A percentile compares a stretch with the other conserved stretches of the same genome.
Conservation (phyloP, 2,888 invertebrate species). For the Ormyrus rosae region DNA sequence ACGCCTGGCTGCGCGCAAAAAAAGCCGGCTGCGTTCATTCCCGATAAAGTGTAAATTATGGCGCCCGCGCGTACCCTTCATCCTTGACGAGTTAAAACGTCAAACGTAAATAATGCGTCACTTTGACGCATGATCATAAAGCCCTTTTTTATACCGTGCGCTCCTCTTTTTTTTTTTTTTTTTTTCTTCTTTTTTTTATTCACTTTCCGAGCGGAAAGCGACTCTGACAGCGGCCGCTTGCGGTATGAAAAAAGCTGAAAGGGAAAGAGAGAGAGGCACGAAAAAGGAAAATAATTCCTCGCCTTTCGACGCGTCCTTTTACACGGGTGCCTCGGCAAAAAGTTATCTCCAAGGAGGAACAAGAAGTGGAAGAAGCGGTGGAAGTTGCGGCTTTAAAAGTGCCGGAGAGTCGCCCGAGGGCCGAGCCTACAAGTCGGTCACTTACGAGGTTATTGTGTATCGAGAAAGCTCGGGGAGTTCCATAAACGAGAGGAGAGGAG, state of each 20-base stretch:
- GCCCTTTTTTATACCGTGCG: background rate
- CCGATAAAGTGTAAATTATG: conserved; percentile 66
- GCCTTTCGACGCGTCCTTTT: background rate
- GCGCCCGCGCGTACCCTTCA: conserved; percentile 55
- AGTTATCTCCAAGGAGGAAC: background rate
- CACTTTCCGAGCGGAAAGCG: background rate
- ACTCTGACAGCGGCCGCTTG: too few relatives aligned
- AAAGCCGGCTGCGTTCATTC: conserved; percentile 48
- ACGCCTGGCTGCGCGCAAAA: conserved; percentile 33
- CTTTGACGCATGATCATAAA: conserved; percentile 24
- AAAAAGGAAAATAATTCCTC: background rate
- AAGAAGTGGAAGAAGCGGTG: background rate
- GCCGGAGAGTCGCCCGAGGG: conserved; percentile 12
- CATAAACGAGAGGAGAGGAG: too few relatives aligned
- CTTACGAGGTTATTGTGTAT: conserved; percentile 48
- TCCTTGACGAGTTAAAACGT: conserved; percentile 36
- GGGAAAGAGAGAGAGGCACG: background rate
- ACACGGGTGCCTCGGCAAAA: background rate
- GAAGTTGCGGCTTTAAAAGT: conserved; percentile 24
- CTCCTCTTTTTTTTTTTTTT: background rate
- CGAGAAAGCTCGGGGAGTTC: conserved; percentile 12
- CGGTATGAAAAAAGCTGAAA: too few relatives aligned
- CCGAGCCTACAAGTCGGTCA: conserved; percentile 37
- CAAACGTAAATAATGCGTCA: conserved; percentile 38
- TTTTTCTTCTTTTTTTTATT: conserved; percentile 6